Evolutionary conservation across 2,797 vertebrate species (phyloP).

Genomic region (Potorous gilbertii): DNA sequence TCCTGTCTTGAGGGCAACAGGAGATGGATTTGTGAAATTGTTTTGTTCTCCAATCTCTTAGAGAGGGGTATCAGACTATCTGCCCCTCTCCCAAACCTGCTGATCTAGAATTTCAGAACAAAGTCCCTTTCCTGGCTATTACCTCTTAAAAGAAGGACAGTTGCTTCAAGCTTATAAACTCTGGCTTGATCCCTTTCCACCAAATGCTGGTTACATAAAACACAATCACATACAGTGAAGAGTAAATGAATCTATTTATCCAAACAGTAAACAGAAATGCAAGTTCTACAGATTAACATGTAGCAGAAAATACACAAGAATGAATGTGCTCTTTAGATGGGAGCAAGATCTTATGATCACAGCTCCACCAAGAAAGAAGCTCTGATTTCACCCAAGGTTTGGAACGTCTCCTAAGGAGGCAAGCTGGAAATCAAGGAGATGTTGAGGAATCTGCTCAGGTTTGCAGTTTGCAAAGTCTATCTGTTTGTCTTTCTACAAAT

Average conservation of each 20-base stretch:
- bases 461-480: not conserved
- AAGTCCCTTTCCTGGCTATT: not conserved
- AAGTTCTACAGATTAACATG: not conserved
- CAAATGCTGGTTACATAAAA: not conserved
- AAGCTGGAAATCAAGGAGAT: not conserved
- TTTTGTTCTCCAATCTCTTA: not conserved
- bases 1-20: not conserved
- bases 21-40: not conserved
- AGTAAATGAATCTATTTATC: not conserved
- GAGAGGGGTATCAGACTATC: not conserved
- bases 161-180: not conserved
- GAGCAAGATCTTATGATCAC: not conserved
- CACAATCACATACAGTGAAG: not conserved
- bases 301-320: not conserved
- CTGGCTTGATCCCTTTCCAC: not conserved
- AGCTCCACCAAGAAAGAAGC: not conserved
- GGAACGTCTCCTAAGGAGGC: not conserved
- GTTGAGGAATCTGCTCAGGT: not conserved
- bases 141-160: not conserved
- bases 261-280: not conserved
- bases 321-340: not conserved
- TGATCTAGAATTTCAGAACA: not conserved
- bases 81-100: not conserved
- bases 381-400: not conserved
- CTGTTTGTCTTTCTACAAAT: not conserved